Percentiles rank a stretch among this genome's conserved stretches.
These are phyloP conservation scores for Lithophane socia DNA, from an alignment of 2,888 invertebrate species.

Conservation along the genomic window DNA sequence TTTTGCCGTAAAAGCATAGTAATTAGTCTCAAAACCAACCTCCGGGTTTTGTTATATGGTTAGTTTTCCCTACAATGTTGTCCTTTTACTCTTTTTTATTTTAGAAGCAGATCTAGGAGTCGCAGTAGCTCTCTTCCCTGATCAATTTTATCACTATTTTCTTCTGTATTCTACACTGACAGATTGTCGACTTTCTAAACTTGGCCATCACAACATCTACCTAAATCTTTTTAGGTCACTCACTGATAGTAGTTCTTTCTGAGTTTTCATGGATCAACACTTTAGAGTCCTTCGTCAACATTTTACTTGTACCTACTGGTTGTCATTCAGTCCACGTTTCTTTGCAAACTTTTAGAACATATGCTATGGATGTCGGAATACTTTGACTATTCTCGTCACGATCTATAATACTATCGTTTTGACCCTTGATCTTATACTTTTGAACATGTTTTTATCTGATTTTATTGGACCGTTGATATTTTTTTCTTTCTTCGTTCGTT, in stretches of 20 bases:
- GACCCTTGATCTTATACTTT: conserved; percentile 37
- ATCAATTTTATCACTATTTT: neutral
- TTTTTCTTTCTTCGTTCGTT: neutral
- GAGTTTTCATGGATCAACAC: conserved; percentile 5
- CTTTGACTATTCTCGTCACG: conserved; percentile 40
- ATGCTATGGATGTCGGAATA: conserved; percentile 6
- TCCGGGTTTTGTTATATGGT: no score
- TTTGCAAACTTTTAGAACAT: conserved; percentile 34
- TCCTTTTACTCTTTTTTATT: neutral
- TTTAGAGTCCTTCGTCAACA: neutral
- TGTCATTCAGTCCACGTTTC: conserved; percentile 38
- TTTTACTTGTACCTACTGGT: neutral
- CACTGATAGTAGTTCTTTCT: neutral
- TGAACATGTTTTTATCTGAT: conserved; percentile 21
- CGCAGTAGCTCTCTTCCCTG: neutral
- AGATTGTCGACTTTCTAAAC: neutral
- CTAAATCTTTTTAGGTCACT: neutral
- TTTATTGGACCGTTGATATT: neutral
- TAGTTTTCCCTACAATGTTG: neutral
- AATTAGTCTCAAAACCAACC: neutral
- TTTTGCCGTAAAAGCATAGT: neutral
- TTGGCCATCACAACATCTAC: no score
- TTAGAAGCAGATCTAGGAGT: neutral
- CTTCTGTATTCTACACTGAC: neutral
- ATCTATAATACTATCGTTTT: conserved; percentile 31